Percentiles rank a stretch among this genome's conserved stretches.
Conservation (phyloP, 2,888 invertebrate species). For the Thymelicus lineola region DNA sequence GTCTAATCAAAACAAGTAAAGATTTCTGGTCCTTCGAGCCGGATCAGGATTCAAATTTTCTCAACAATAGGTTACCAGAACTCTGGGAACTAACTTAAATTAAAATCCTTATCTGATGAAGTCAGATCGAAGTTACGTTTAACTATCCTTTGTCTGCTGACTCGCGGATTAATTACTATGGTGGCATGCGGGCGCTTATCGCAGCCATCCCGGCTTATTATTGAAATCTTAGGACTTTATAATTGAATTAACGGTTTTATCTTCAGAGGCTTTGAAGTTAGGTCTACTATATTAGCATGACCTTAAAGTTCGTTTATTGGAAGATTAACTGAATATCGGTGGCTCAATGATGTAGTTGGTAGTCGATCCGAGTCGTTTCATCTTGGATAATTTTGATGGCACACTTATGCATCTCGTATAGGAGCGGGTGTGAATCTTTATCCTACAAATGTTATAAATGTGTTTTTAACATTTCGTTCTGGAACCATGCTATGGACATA, state of each 20-base stretch:
- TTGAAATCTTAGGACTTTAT: conserved; percentile 25
- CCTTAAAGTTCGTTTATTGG: background rate
- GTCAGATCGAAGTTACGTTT: conserved; percentile 41
- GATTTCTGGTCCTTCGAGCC: conserved; percentile 19
- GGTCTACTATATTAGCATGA: background rate
- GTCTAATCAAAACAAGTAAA: background rate
- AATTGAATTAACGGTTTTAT: conserved; percentile 14
- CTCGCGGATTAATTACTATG: conserved; percentile 48
- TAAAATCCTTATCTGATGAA: conserved; percentile 38
- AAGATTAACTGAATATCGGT: background rate
- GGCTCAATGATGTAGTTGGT: too few species aligned
- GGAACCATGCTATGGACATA: too few species aligned
- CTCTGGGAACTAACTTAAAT: conserved; percentile 31
- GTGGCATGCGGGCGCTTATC: conserved; percentile 47
- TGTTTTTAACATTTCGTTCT: too few species aligned
- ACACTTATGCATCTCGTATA: too few species aligned
- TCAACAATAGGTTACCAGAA: conserved; percentile 29
- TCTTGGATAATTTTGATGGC: too few species aligned
- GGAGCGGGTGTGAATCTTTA: too few species aligned
- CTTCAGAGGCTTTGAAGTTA: conserved; percentile 1
- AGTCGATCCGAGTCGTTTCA: too few species aligned
- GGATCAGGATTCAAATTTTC: conserved; percentile 5
- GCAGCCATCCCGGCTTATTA: conserved; percentile 37
- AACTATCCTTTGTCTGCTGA: conserved; percentile 44
- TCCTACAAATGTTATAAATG: too few species aligned